Evolutionary conservation across 2,888 invertebrate species (phyloP), one percentile per base, ranked within the genome.

Genomic region (Cybosia mesomella): DNA sequence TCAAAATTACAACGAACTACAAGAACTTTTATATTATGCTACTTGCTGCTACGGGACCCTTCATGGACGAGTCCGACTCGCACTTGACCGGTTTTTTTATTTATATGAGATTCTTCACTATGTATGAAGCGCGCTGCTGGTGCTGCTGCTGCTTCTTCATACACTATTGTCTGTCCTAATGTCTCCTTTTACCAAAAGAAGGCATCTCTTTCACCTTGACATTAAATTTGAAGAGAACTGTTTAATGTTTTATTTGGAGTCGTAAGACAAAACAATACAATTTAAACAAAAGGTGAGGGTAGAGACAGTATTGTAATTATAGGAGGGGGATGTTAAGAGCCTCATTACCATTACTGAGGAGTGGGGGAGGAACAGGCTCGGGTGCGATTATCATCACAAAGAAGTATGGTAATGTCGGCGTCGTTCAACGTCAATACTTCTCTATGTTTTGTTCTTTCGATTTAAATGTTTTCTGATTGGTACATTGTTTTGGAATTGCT

Each of bases 281-380:
- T 60, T 32, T 60, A n/a, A 32, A 65, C 65, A 68, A 68, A 63
- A 64, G 68, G 59, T 54, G 36, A 61, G 63, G 71, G 67, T 65
- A 61, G 71, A 68, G 75, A 70, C 76, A 75, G 71, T 75, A 80
- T 74, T 77, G 79, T 85, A 85, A 85, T 85, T 82, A 81, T 69
- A 58, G 69, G 58, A 9, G 68, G 54, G 60, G 32, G 18, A 22
- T 77, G 79, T 76, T 76, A 78, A 80, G 77, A 78, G 76, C 73
- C 78, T 82, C 83, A 86, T 86, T 84, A 84, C 64, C 75, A 77
- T 83, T 66, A 75, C 66, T 76, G 59, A 68, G 22, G 55, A 64
- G 63, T 10, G 13, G 10, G 53, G 63, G 49, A 21, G 34, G 55
- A 34, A 59, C 36, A 67, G 65, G 59, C 60, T 61, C 39, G 21